phyloP scores from a whole-genome alignment of 1,140 invertebrate species.

The Stegodyphus mimosarum region DNA sequence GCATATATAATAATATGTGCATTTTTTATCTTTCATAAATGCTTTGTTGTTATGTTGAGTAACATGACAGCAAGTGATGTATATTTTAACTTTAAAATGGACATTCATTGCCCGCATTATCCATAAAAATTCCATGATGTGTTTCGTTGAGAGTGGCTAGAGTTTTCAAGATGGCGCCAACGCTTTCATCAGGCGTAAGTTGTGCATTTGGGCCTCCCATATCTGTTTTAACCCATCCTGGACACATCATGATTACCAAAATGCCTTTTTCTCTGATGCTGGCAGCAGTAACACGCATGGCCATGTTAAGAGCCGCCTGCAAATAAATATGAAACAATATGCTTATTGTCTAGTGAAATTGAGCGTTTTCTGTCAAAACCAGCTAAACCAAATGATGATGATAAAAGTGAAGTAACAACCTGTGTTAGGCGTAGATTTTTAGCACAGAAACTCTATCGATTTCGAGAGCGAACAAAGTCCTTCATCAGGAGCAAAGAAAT shows the following conservation, averaged over 20 bases:
- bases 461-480: no score
- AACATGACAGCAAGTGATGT: neutral
- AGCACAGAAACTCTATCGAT: no score
- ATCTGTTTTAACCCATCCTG: conserved; percentile 12
- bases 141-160: neutral
- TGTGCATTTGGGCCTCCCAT: neutral
- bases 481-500: no score
- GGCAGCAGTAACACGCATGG: neutral
- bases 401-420: no score
- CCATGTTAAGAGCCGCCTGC: conserved; percentile 5
- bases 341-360: neutral
- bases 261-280: neutral
- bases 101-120: neutral
- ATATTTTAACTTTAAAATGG: neutral
- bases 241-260: conserved; percentile 14
- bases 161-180: neutral
- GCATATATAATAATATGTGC: no score
- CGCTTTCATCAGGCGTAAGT: neutral
- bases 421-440: no score
- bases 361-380: no score
- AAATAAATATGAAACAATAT: neutral
- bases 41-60: no score
- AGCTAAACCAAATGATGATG: no score
- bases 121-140: neutral
- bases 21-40: no score